Evolutionary conservation across 1,140 invertebrate genomes (phyloP).

Genomic region (Polypedilum vanderplanki): DNA sequence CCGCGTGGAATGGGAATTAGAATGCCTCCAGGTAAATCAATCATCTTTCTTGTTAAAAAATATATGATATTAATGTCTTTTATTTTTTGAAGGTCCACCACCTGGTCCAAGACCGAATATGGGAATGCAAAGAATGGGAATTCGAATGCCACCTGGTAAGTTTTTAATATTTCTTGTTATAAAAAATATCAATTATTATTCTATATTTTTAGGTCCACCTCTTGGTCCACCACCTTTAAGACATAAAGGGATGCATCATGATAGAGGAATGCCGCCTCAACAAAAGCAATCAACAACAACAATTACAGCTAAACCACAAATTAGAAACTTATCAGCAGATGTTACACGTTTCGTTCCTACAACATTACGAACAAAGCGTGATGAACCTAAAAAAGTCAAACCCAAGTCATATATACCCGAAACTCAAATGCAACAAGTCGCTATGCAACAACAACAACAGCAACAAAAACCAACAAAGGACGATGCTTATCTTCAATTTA

Average conservation of each 20-base stretch:
- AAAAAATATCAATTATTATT: neutral
- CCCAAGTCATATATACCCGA: constrained; percentile 43
- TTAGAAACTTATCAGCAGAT: constrained; percentile 88
- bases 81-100: neutral
- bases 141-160: constrained; percentile 31
- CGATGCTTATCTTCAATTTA: constrained; percentile 96
- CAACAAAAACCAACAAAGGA: constrained; percentile 75
- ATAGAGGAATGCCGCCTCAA: constrained; percentile 34
- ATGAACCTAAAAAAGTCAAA: constrained; percentile 51
- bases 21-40: constrained; percentile 30
- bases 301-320: constrained; percentile 92
- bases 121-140: constrained; percentile 36
- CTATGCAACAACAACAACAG: constrained; percentile 39
- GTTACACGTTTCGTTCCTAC: constrained; percentile 92
- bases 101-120: constrained; percentile 46
- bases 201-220: neutral
- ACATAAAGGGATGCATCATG: constrained; percentile 37
- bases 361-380: constrained; percentile 79
- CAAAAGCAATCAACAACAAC: constrained; percentile 47
- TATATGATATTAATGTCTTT: neutral
- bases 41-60: neutral
- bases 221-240: constrained; percentile 48
- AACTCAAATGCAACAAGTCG: constrained; percentile 43
- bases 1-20: constrained; percentile 37
- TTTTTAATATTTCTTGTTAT: neutral